These are phyloP conservation scores for Chaetodon trifasciatus DNA, from an alignment of 2,797 vertebrate species.

Conservation along the genomic window DNA sequence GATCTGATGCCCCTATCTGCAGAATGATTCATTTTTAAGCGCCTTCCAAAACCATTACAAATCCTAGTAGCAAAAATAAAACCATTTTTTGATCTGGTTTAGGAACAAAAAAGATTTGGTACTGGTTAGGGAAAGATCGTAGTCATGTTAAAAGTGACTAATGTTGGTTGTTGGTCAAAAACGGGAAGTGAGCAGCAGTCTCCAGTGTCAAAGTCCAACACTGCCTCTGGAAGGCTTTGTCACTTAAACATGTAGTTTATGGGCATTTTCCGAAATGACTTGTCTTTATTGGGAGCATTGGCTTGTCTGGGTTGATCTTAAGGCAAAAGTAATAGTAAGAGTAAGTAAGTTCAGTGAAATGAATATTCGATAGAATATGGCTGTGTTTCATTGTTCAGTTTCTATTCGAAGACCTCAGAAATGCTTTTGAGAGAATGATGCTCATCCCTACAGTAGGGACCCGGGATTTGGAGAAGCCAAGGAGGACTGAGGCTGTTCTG, in stretches of 20 bases:
- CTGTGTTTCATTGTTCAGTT: background rate
- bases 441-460: background rate
- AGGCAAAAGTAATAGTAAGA: background rate
- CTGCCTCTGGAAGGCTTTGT: background rate
- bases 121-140: background rate
- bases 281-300: background rate
- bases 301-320: background rate
- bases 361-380: background rate
- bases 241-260: background rate
- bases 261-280: background rate
- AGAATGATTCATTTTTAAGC: background rate
- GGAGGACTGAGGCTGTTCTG: slow-evolving; percentile 12
- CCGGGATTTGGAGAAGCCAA: slow-evolving; percentile 3
- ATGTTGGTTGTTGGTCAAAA: background rate
- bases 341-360: background rate
- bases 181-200: background rate
- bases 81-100: background rate
- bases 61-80: slow-evolving; percentile 5
- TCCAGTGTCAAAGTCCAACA: background rate
- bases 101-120: background rate
- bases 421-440: background rate
- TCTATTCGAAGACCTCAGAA: background rate
- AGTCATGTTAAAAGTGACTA: background rate
- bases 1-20: background rate
- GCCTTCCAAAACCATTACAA: slow-evolving; percentile 6